Evolutionary conservation across 2,888 invertebrate genomes (phyloP), one percentile per base, ranked within the genome.

Genomic region (Andrena trimmerana): DNA sequence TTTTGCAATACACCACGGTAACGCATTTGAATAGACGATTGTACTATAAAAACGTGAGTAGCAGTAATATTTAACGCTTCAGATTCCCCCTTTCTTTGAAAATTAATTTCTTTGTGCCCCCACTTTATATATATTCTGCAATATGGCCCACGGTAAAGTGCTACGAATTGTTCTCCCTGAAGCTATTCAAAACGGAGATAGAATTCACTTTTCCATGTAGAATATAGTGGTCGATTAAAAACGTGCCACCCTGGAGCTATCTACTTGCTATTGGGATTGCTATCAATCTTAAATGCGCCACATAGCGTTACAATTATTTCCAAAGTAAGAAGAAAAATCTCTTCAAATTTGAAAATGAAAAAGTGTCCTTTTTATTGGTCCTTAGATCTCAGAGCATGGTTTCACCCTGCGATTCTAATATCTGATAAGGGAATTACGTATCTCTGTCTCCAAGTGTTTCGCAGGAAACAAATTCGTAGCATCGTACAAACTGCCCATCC

Each of bases 21-120:
- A 63, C 10, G n/a, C 36, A 20, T 68, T 71, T 52, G 0, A 50
- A 27, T 66, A 69, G 29, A 48, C 33, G 68, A 16, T 27, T 57
- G 24, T 65, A 65, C 10, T 27, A 6, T 33, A 33, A 50, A 29
- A 8, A 31, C 42, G 33, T n/a, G 52, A 16, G 6, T 78, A 48
- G 16, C 20, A 63, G 33, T n/a, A 42, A 68, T 57, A 65, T 68
- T 36, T 27, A 8, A 60, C 10, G 65, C 60, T 60, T 78, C 1
- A 16, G 52, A 3, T 59, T 16, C 4, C 10, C 60, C 33, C 27
- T 7, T 3, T 66, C n/a, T 29, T 31, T 60, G 10, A 36, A 48
- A 24, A 31, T 27, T 52, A 8, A 36, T 59, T 24, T 16, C 36
- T 8, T 8, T 27, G 29, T 10, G 27, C 2, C 27, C 16, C 8